Evolutionary conservation across 64 coral and sea anemone species (phyloP).

Genomic region (Montipora capricornis): DNA sequence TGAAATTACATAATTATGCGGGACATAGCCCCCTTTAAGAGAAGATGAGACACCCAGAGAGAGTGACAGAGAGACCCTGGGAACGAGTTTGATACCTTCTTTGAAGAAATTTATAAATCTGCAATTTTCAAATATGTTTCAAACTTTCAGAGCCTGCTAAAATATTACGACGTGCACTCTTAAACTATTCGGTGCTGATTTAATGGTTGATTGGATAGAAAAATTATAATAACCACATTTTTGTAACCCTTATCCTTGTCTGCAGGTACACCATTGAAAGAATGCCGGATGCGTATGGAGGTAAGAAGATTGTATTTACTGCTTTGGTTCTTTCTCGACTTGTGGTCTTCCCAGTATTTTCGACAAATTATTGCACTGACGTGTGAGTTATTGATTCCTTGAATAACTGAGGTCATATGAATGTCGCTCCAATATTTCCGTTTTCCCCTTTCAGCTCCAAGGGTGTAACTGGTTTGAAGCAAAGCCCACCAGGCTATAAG

Average conservation of each 20-base stretch:
- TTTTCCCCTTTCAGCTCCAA: slow-evolving; percentile 23
- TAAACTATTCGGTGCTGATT: no score
- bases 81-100: not conserved
- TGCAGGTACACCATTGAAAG: slow-evolving; percentile 92
- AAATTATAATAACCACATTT: no score
- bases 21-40: no score
- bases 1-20: no score
- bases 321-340: not conserved
- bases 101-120: no score
- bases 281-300: slow-evolving; percentile 98
- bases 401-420: not conserved
- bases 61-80: not conserved
- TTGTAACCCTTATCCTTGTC: not conserved
- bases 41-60: no score
- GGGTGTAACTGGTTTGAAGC: not conserved
- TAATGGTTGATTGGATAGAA: no score
- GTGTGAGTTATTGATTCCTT: slow-evolving; percentile 3
- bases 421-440: not conserved
- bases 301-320: slow-evolving; percentile 25
- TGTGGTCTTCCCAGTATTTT: not conserved
- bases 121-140: no score
- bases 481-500: not conserved
- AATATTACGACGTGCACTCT: no score
- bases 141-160: no score
- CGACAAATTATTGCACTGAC: slow-evolving; percentile 3